Percentiles rank a stretch among this genome's conserved stretches.
Conservation (phyloP, 2,797 vertebrate species). For the Falco cherrug region DNA sequence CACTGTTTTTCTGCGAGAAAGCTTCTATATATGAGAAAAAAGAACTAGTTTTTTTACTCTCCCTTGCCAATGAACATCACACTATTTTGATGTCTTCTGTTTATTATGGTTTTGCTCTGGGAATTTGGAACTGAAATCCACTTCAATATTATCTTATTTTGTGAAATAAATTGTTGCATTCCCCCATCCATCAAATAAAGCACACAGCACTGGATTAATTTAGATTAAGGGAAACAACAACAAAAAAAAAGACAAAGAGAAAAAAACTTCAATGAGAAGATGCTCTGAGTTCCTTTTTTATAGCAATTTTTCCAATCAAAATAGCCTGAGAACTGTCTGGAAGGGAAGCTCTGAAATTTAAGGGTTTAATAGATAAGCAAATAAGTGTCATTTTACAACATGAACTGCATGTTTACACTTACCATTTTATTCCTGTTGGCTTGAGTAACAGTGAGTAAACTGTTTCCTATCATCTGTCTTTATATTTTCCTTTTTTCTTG, state of each 20-base stretch:
- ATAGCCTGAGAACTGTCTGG: not conserved
- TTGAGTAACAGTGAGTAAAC: not conserved
- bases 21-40: not conserved
- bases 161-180: slow-evolving; percentile 31
- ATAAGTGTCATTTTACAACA: not conserved
- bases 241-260: not conserved
- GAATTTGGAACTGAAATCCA: slow-evolving; percentile 36
- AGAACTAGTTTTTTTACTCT: not conserved
- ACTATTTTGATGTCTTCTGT: slow-evolving; percentile 26
- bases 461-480: not conserved
- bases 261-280: not conserved
- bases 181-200: not conserved
- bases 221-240: slow-evolving; percentile 17
- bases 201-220: slow-evolving; percentile 30
- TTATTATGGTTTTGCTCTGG: not conserved
- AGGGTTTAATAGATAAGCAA: not conserved
- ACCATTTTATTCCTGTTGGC: not conserved
- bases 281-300: not conserved
- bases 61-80: not conserved
- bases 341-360: not conserved
- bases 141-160: slow-evolving; percentile 52
- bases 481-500: not conserved
- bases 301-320: not conserved
- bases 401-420: not conserved
- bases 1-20: not conserved